phyloP scores from a whole-genome alignment of 2,113 vertebrate species.

The Sphaerodactylus townsendi region DNA sequence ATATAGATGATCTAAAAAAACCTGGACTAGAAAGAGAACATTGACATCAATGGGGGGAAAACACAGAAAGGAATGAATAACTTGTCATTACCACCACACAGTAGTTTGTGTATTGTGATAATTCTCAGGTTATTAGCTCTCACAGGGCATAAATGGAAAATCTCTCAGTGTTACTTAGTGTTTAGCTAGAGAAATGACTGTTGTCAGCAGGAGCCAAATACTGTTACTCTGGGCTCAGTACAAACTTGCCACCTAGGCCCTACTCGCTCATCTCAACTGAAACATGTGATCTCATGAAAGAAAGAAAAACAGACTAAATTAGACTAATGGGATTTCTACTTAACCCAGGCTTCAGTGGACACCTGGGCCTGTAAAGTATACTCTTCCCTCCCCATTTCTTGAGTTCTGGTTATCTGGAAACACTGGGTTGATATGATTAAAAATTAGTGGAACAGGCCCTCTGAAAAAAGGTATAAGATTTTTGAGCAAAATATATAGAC shows the following conservation, averaged over 20 bases:
- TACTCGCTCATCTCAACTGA: no score
- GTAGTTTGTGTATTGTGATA: not conserved
- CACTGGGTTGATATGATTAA: not conserved
- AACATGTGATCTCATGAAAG: no score
- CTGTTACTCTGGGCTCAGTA: no score
- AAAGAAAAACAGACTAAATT: no score
- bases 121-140: not conserved
- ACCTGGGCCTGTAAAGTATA: no score
- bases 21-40: not conserved
- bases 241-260: no score
- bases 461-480: no score
- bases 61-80: not conserved
- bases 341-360: no score
- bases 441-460: not conserved
- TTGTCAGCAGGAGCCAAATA: not conserved
- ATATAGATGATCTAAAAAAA: conserved; percentile 3
- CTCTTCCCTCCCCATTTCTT: no score
- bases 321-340: no score
- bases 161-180: not conserved
- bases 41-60: not conserved
- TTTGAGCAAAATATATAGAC: no score
- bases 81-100: not conserved
- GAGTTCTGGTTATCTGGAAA: no score
- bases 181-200: not conserved
- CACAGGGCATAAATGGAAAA: not conserved